Evolutionary conservation across 23 tunicate genomes (phyloP).

Genomic region (Corella eumyota): DNA sequence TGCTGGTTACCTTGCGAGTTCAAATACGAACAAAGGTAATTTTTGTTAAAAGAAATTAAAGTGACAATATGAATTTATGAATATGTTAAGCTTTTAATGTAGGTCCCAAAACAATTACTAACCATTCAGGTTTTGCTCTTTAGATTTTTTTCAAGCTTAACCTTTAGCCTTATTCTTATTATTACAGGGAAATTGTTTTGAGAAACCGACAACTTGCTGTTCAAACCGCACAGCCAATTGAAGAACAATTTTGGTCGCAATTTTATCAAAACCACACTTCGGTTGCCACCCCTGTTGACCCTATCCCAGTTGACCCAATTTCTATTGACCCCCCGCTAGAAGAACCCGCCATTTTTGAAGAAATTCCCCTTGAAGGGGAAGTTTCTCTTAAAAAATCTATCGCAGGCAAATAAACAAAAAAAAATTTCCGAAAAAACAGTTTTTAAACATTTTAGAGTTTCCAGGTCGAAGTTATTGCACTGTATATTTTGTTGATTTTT

Average conservation of each 20-base stretch:
- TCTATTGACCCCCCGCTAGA: neutral
- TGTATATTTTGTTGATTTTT: too few species aligned
- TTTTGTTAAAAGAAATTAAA: neutral
- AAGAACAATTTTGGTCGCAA: slow-evolving; percentile 17
- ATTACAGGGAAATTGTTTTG: slow-evolving; percentile 22
- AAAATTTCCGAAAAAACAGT: too few species aligned
- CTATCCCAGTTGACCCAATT: slow-evolving; percentile 7
- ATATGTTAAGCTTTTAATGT: too few species aligned
- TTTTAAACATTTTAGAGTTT: too few species aligned
- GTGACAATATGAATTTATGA: too few species aligned
- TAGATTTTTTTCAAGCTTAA: too few species aligned
- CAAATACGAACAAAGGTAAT: slow-evolving; percentile 48
- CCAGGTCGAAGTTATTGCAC: too few species aligned
- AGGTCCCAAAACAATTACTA: too few species aligned
- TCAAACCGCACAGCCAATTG: slow-evolving; percentile 3
- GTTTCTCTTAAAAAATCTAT: neutral
- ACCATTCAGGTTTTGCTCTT: too few species aligned
- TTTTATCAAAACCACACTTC: slow-evolving; percentile 10
- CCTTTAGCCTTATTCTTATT: too few species aligned
- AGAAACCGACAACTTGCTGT: slow-evolving; percentile 17
- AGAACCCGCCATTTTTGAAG: neutral
- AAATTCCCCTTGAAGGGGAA: neutral
- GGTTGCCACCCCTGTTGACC: neutral
- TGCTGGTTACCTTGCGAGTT: slow-evolving; percentile 59
- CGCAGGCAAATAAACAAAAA: too few species aligned